Evolutionary conservation across 2,797 vertebrate species (phyloP), one percentile per base, ranked within the genome.

Genomic region (Amblyraja radiata): DNA sequence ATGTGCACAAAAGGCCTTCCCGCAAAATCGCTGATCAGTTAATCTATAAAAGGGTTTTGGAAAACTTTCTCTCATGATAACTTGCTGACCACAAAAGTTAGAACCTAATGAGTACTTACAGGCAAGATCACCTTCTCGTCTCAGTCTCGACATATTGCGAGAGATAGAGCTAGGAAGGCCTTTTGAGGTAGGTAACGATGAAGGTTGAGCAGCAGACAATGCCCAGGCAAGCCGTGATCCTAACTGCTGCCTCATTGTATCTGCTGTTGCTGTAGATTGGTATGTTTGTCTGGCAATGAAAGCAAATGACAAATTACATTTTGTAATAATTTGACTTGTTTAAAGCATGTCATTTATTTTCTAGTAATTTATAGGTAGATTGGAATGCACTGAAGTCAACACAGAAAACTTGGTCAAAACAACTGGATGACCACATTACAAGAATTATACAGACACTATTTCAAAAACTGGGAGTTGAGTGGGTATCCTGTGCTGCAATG

Each of bases 191-290:
- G 97, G 93, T 36, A 95, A 96, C 93, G 96, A 96, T 18, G 97
- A 96, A 74, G 97, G 96, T 73, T 98, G 98, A 93, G 94, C 96
- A 93, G 97, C 96, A 11, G 96, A 95, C 80, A 99, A 95, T n/a
- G 97, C 96, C 98, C 98, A 99, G 0, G 98, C 97, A 0, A 99
- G 97, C n/a, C 98, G 98, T 0, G 98, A 96, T 2, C 98, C 98
- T 93, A 98, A 28, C 32, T 97, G 96, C 94, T 97, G 97, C 21
- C 97, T 97, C 93, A 97, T 95, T 93, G 96, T 94, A 1, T 98
- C 98, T 13, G 97, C 97, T 32, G 96, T 95, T 0, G 95, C 96
- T 0, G 94, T 91, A 93, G 95, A 94, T 93, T 96, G 97, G 93
- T 97, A 96, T 61, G 97, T 95, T 95, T 97, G 97, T 94, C 97